Evolutionary conservation across 2,113 vertebrate genomes (phyloP).

Genomic region (Phrynosoma platyrhinos): DNA sequence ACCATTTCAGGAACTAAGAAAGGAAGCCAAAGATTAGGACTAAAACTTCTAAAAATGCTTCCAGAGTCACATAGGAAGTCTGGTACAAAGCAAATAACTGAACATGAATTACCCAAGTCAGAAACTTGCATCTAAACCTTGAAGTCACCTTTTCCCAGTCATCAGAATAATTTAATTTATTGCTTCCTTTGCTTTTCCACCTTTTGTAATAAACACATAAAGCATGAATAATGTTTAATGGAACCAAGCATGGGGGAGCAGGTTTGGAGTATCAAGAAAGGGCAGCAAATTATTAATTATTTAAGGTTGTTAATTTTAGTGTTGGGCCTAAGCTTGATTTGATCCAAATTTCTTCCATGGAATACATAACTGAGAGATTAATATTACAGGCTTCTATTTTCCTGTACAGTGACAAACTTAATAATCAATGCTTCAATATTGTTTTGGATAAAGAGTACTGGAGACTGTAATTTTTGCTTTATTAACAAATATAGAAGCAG

Average conservation of each 20-base stretch:
- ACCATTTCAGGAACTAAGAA: slow-evolving; percentile 6
- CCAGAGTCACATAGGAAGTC: slow-evolving; percentile 1
- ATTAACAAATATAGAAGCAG: neutral
- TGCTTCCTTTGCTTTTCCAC: neutral
- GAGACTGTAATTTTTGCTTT: neutral
- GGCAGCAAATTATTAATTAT: too few relatives aligned
- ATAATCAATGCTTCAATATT: neutral
- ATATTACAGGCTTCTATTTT: neutral
- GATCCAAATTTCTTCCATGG: neutral
- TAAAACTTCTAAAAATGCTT: slow-evolving; percentile 15
- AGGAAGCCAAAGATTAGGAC: slow-evolving; percentile 10
- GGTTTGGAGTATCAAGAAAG: too few relatives aligned
- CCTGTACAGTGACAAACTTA: neutral
- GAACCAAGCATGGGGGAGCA: neutral
- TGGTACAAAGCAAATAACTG: neutral
- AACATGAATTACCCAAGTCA: neutral
- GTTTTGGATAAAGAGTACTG: neutral
- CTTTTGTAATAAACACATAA: neutral
- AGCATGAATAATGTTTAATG: neutral
- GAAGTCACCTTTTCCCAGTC: neutral
- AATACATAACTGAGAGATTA: neutral
- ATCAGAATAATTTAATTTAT: neutral
- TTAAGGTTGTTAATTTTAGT: neutral
- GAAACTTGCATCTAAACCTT: neutral
- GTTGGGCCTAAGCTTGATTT: neutral